Base-by-base conservation (phyloP, 2,797 vertebrate species). In the Simalia tracyae region DNA sequence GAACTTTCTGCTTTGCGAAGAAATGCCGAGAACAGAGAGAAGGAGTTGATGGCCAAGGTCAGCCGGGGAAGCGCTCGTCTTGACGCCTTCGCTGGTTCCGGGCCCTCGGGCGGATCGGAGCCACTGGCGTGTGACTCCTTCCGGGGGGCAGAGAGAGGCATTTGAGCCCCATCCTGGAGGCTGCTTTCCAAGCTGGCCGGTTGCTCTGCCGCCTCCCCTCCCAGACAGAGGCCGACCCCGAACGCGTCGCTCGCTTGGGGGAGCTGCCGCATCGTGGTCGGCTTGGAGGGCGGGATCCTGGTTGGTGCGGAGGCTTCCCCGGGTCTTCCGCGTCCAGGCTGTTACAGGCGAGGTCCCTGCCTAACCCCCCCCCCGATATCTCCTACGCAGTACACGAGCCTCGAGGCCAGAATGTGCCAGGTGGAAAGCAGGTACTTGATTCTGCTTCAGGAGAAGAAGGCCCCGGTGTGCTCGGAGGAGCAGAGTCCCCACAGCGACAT, bases 401-500 rank as follows among this genome's bases (percentile, higher is more conserved):
- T 99, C 96, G 99, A 99, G 96, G 99, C 99, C 95, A 99, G 98
- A 95, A 95, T 99, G 90, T 99, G 99, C 96, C 99, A 99, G 97
- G 98, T 99, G 95, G 99, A 99, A 97, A 99, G 99, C 90, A 99
- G 99, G 93, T 99, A 99, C 93, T 96, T 99, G 96, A 98, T 99
- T 92, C 96, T 99, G 92, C 98, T 99, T 50, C 99, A 99, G 96
- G 99, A 99, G 95, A 97, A 99, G 97, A 99, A 98, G 96, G 98
- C 95, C 22, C 99, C 99, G 0, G 98, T 99, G 57, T 99, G 98
- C 94, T 99, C 99, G 0, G 98, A 98, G 10, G 98, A 98, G 72
- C 98, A 98, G 93, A 98, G 96, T 9, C 98, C 98, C 0, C 96
- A 98, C 60, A 97, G 95, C 0, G 99, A 99, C 0, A 98, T 99